A percentile compares a stretch with the other conserved stretches of the same genome.
Evolutionary conservation across 2,797 vertebrate species (phyloP).

Genomic region (Alca torda): DNA sequence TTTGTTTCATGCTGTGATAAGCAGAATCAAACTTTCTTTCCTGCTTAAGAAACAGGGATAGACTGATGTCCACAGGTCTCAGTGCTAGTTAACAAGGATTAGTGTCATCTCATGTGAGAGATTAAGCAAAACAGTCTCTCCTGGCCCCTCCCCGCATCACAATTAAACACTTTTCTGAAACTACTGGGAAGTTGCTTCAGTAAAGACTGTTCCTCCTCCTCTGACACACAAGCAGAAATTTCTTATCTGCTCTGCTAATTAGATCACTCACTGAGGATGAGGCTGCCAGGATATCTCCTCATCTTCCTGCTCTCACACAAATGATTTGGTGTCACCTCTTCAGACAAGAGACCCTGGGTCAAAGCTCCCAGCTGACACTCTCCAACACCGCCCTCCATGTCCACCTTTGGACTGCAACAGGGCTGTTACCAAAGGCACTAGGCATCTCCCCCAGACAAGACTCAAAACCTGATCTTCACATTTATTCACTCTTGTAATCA

Average conservation of each 20-base stretch:
- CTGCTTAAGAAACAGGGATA: background rate
- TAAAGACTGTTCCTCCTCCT: background rate
- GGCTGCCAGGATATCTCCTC: background rate
- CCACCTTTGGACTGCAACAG: background rate
- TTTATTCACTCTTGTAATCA: background rate
- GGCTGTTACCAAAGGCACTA: background rate
- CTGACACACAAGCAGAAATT: background rate
- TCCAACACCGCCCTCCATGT: background rate
- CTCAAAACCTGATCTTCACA: background rate
- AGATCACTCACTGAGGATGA: background rate
- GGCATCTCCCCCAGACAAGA: background rate
- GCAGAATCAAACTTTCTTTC: background rate
- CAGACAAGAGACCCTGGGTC: background rate
- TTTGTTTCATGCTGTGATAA: background rate
- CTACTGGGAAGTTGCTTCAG: background rate
- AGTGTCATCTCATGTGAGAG: background rate
- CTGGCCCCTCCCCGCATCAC: background rate
- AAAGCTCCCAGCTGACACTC: background rate
- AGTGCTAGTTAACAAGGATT: background rate
- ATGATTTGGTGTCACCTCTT: background rate
- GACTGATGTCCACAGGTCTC: background rate
- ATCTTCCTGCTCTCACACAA: background rate
- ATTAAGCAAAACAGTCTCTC: background rate
- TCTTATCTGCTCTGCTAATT: background rate
- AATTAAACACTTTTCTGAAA: background rate